These are phyloP conservation scores for Eilema griseolum DNA, from an alignment of 2,888 invertebrate genomes.

Conservation along the genomic window DNA sequence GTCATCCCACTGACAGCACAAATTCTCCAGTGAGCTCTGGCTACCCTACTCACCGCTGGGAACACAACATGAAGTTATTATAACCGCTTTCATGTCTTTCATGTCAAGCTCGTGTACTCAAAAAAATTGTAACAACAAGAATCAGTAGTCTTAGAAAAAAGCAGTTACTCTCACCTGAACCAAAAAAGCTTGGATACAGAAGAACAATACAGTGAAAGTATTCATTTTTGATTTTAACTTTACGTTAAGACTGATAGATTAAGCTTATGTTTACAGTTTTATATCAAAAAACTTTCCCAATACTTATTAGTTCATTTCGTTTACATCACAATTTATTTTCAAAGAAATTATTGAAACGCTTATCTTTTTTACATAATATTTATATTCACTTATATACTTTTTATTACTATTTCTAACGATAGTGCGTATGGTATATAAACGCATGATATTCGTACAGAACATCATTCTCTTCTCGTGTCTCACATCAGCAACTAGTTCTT, in stretches of 20 bases:
- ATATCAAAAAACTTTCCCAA: slow-evolving; percentile 3
- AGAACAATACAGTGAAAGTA: slow-evolving; percentile 31
- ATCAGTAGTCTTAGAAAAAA: background rate
- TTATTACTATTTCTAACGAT: slow-evolving; percentile 1
- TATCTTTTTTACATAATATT: slow-evolving; percentile 7
- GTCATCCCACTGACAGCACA: too few species aligned
- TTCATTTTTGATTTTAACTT: slow-evolving; percentile 38
- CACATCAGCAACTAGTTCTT: slow-evolving; percentile 27
- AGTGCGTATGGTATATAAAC: slow-evolving; percentile 26
- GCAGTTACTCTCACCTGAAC: slow-evolving; percentile 30
- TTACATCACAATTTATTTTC: slow-evolving; percentile 3
- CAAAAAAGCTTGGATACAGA: slow-evolving; percentile 44
- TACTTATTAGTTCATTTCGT: background rate
- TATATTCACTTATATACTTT: background rate
- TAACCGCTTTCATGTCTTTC: too few species aligned
- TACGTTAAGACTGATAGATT: background rate
- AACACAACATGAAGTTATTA: too few species aligned
- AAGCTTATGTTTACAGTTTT: background rate
- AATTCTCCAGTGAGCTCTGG: too few species aligned
- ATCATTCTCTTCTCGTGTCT: slow-evolving; percentile 20
- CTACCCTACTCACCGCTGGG: too few species aligned
- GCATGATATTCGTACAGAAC: background rate
- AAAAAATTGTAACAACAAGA: background rate
- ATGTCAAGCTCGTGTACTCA: background rate
- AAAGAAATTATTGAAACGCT: slow-evolving; percentile 1